Evolutionary conservation across 2,888 invertebrate genomes (phyloP), one percentile per base, ranked within the genome.

Genomic region (Hemithea aestivaria): DNA sequence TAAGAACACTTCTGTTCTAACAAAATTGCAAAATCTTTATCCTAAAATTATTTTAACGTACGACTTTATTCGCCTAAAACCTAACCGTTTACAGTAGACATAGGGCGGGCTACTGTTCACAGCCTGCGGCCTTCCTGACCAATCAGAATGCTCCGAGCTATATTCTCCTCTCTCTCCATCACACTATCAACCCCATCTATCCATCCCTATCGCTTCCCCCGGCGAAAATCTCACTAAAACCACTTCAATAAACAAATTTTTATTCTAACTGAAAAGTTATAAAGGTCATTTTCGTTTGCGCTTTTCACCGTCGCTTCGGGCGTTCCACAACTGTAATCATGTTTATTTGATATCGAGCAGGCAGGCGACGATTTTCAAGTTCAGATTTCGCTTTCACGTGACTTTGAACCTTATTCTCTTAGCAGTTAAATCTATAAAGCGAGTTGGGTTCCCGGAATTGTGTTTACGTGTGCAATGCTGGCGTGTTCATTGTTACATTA

Each of bases 31-130:
- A 16, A 16, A 2, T 16, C 5, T 20, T 9, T 20, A 6, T 31
- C 6, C 8, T 10, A 37, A 37, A 33, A 26, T 20, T 27, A 7
- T 22, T 29, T 29, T 12, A 12, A 27, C 11, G 20, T 12, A 23
- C 76, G 56, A 43, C 64, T 54, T 70, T 82, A 58, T 81, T 49
- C 71, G 51, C 46, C 53, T 58, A 56, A 66, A 61, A 51, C 77
- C 75, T 73, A 63, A 67, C 71, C 75, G 73, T 74, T 85, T 83
- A 84, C 85, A 83, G 83, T 83, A 85, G 85, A 84, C 85, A 84
- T 84, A 87, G 87, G 88, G 87, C 85, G 87, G 87, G 87, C 88
- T 87, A 87, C 87, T 75, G 87, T 85, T 83, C 84, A 84, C 83
- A 74, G 87, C 87, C 87, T 82, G 85, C 83, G 87, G 87, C 87